These are phyloP conservation scores for Chiroxiphia lanceolata DNA, from an alignment of 2,797 vertebrate genomes.

Conservation along the genomic window DNA sequence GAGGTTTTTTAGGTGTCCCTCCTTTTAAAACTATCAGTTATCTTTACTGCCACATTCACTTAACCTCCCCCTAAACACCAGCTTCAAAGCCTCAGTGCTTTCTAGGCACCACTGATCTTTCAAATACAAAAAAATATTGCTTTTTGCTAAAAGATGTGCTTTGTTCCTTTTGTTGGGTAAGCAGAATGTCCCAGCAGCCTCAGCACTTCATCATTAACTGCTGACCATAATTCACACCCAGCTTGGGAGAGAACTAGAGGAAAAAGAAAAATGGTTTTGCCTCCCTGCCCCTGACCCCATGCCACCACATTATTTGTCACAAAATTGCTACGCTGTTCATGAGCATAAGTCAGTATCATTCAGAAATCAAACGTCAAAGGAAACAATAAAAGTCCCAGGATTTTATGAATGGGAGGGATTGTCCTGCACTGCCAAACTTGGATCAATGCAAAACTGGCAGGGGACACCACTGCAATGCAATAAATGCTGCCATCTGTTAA, in stretches of 20 bases:
- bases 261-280: constrained; percentile 22
- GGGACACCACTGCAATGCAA: not conserved
- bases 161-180: constrained; percentile 42
- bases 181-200: not conserved
- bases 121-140: not conserved
- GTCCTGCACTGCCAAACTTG: not conserved
- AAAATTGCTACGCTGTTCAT: not conserved
- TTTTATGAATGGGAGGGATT: constrained; percentile 58
- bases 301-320: not conserved
- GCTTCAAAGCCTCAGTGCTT: not conserved
- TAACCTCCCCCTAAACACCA: not conserved
- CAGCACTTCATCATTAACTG: constrained; percentile 35
- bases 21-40: not conserved
- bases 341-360: constrained; percentile 12
- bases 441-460: constrained; percentile 4
- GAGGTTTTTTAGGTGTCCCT: not conserved
- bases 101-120: accelerated
- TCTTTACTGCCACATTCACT: not conserved
- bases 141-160: not conserved
- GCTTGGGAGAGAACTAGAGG: not conserved
- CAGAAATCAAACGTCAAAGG: not conserved
- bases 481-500: constrained; percentile 42
- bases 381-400: not conserved
- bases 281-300: not conserved
- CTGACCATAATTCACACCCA: not conserved